These are phyloP conservation scores for Phaethornis superciliosus DNA, from an alignment of 2,113 vertebrate species.

Conservation along the genomic window DNA sequence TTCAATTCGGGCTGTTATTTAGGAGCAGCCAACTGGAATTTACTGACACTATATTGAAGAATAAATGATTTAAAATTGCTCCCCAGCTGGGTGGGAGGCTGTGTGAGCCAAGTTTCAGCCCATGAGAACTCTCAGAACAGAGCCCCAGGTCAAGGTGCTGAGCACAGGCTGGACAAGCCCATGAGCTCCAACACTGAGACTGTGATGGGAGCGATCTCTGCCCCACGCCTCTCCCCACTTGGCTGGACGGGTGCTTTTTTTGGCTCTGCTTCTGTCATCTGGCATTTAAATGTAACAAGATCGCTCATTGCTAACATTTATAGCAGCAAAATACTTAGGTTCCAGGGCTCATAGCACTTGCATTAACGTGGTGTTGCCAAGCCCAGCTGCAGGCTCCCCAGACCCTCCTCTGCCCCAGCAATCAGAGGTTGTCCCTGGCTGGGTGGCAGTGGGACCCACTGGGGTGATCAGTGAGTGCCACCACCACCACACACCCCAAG, in stretches of 20 bases:
- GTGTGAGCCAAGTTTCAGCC: constrained; percentile 48
- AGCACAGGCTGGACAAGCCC: not conserved
- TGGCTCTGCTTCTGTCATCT: constrained; percentile 73
- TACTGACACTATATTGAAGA: constrained; percentile 57
- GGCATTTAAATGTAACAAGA: constrained; percentile 71
- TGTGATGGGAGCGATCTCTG: not conserved
- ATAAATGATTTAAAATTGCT: constrained; percentile 5
- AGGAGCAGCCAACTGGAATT: constrained; percentile 73
- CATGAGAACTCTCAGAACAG: constrained; percentile 25
- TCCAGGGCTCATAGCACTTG: constrained; percentile 33
- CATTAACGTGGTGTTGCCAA: constrained; percentile 8
- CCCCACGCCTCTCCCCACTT: constrained; percentile 44
- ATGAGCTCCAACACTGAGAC: no score
- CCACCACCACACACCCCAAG: not conserved
- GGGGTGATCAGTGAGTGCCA: rapidly evolving
- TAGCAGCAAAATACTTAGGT: constrained; percentile 70
- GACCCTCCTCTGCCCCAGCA: not conserved
- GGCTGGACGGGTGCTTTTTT: constrained; percentile 64
- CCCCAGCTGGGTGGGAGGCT: constrained; percentile 55
- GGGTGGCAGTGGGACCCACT: rapidly evolving
- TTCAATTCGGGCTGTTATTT: constrained; percentile 52
- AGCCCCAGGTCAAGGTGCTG: not conserved
- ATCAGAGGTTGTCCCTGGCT: rapidly evolving
- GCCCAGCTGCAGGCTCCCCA: constrained; percentile 26
- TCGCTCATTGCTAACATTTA: constrained; percentile 62